These are phyloP conservation scores for Gastracanthus pulcherrimus DNA, from an alignment of 2,888 invertebrate genomes.

Conservation along the genomic window DNA sequence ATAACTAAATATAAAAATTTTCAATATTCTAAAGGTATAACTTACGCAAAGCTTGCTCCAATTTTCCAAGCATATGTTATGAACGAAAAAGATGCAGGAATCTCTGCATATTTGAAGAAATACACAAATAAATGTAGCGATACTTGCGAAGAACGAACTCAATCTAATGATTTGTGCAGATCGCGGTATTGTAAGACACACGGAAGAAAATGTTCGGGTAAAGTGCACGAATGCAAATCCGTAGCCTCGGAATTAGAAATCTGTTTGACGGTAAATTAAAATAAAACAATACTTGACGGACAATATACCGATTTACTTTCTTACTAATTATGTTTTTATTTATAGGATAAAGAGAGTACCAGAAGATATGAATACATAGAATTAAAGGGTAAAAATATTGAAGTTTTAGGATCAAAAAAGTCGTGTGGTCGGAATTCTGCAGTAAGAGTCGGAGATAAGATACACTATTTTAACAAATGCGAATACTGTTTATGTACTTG, in stretches of 20 bases:
- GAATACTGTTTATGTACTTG: slow-evolving; percentile 16
- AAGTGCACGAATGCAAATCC: background rate
- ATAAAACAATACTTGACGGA: too few relatives aligned
- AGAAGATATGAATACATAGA: background rate
- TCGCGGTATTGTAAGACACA: background rate
- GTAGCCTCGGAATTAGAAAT: background rate
- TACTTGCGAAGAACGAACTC: background rate
- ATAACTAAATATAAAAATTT: background rate
- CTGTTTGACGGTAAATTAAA: slow-evolving; percentile 9
- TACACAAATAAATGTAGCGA: background rate
- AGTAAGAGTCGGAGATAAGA: background rate
- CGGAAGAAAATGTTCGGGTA: background rate
- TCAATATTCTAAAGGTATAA: background rate
- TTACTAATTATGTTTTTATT: background rate
- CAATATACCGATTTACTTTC: too few relatives aligned
- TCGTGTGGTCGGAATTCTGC: background rate
- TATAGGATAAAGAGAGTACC: background rate
- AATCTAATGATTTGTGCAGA: background rate
- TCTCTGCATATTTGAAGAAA: background rate
- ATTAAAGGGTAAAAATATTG: background rate
- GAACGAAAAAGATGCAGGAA: background rate
- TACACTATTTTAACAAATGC: background rate
- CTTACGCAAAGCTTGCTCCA: slow-evolving; percentile 6
- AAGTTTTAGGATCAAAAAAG: background rate
- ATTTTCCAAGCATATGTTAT: slow-evolving; percentile 11